Conservation (phyloP, 2,113 vertebrate species). For the Neodontobutis hainanensis region DNA sequence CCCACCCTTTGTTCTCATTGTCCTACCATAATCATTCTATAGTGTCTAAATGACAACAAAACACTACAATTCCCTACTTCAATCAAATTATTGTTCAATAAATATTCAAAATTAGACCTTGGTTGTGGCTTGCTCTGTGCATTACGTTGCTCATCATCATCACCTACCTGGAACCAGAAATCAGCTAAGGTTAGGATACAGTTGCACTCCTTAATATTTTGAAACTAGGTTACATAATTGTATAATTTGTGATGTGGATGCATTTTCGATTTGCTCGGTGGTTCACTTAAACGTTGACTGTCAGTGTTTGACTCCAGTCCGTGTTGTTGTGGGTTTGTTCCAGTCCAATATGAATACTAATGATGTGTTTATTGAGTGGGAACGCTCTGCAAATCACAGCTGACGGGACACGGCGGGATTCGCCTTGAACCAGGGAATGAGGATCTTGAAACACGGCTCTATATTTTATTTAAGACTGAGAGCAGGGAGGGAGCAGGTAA, state of each 20-base stretch:
- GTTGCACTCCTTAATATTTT: too few species aligned
- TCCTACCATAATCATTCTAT: too few species aligned
- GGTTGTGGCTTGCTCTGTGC: too few species aligned
- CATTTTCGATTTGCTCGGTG: neutral
- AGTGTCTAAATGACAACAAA: too few species aligned
- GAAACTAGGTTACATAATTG: neutral
- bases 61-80: too few species aligned
- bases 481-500: constrained; percentile 84
- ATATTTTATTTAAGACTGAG: constrained; percentile 89
- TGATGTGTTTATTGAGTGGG: constrained; percentile 89
- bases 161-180: too few species aligned
- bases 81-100: too few species aligned
- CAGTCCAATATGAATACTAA: constrained; percentile 91
- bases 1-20: too few species aligned
- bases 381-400: constrained; percentile 85
- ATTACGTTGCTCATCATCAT: too few species aligned
- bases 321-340: constrained; percentile 52
- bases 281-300: neutral
- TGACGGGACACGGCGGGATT: constrained; percentile 85
- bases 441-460: constrained; percentile 90
- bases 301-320: neutral
- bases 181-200: too few species aligned
- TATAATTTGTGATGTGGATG: neutral
- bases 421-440: constrained; percentile 85
- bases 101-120: too few species aligned